Evolutionary conservation across 2,113 vertebrate species (phyloP).

Genomic region (Cyrtonyx montezumae): DNA sequence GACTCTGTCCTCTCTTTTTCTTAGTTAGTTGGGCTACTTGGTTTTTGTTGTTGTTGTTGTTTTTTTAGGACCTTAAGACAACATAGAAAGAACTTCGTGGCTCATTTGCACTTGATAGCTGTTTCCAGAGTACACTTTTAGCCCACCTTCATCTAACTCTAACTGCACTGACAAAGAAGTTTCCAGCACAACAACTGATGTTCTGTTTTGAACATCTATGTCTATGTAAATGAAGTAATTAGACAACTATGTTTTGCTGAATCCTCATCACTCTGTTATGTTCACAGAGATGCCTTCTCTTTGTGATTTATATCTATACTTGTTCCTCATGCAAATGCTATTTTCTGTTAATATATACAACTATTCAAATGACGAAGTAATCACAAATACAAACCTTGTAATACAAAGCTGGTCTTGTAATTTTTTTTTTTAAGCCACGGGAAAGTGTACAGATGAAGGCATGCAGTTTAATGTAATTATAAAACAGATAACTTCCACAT

Average conservation of each 20-base stretch:
- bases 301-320: not conserved
- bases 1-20: not conserved
- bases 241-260: not conserved
- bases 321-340: not conserved
- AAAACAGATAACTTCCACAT: not conserved
- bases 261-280: not conserved
- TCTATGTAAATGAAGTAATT: not conserved
- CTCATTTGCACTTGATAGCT: not conserved
- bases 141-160: not conserved
- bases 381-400: not conserved
- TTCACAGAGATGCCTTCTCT: not conserved
- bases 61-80: not conserved
- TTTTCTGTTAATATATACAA: not conserved
- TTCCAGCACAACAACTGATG: not conserved
- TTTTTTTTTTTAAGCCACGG: not conserved
- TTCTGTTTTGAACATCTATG: fast-evolving
- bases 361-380: not conserved
- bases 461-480: not conserved
- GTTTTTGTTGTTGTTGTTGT: not conserved
- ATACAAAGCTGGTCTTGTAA: not conserved
- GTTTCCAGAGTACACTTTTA: not conserved
- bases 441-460: not conserved
- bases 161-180: not conserved
- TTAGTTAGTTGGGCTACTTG: not conserved
- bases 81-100: constrained; percentile 8